Conservation (phyloP, 2,797 vertebrate genomes). For the Setipinna tenuifilis region DNA sequence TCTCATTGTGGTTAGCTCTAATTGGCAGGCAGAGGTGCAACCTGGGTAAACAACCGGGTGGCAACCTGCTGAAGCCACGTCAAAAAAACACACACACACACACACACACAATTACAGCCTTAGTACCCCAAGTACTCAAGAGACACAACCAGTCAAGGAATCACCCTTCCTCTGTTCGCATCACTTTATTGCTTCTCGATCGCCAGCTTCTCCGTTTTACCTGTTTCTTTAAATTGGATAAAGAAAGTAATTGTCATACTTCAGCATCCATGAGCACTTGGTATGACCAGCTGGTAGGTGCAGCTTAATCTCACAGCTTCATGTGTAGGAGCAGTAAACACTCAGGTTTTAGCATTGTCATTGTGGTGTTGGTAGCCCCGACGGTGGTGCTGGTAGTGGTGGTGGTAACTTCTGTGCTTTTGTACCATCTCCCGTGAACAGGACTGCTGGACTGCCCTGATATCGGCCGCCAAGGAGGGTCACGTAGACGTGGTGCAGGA, state of each 20-base stretch:
- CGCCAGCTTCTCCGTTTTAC: neutral
- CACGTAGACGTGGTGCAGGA: slow-evolving; percentile 88
- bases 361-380: slow-evolving; percentile 32
- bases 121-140: neutral
- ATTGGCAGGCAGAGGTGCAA: slow-evolving; percentile 63
- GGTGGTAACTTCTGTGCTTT: neutral
- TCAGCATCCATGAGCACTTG: slow-evolving; percentile 74
- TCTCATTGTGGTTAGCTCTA: slow-evolving; percentile 57
- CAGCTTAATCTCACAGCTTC: slow-evolving; percentile 20
- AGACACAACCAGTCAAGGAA: neutral
- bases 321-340: neutral
- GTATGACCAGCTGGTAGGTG: slow-evolving; percentile 76
- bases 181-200: neutral
- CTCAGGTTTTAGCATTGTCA: slow-evolving; percentile 38
- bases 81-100: slow-evolving; percentile 39
- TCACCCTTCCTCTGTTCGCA: neutral
- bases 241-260: slow-evolving; percentile 48
- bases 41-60: slow-evolving; percentile 71
- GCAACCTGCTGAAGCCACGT: slow-evolving; percentile 56
- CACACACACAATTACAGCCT: slow-evolving; percentile 36
- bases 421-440: slow-evolving; percentile 54
- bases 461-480: slow-evolving; percentile 95
- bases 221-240: slow-evolving; percentile 24
- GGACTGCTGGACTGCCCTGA: slow-evolving; percentile 98
- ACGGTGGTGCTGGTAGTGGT: neutral